Conservation (phyloP, 35 echinoderm and acorn worm genomes). For the Diadema setosum region DNA sequence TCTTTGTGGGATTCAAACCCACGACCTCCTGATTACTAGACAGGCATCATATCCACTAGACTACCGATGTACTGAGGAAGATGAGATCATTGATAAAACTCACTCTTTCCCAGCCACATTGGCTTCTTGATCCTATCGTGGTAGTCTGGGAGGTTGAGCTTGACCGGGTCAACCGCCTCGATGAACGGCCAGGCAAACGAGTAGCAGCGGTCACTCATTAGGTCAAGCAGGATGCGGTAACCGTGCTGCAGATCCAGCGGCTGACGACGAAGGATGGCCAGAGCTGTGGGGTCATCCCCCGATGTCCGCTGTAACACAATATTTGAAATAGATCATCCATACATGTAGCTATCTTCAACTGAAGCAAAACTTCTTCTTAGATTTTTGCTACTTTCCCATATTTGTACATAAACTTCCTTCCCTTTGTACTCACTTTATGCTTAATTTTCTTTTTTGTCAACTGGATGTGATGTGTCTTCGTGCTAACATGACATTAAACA, state of each 20-base stretch:
- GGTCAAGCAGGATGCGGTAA: constrained; percentile 41
- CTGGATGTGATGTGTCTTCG: too few relatives aligned
- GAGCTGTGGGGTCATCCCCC: background rate
- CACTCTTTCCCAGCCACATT: constrained; percentile 76
- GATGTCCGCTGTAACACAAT: background rate
- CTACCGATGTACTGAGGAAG: too few relatives aligned
- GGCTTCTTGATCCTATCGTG: constrained; percentile 65
- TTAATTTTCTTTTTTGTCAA: too few relatives aligned
- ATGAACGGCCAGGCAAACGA: constrained; percentile 68
- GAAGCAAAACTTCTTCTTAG: too few relatives aligned
- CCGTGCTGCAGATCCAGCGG: constrained; percentile 27
- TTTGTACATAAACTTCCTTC: too few relatives aligned
- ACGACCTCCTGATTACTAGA: too few relatives aligned
- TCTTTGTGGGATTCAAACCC: too few relatives aligned
- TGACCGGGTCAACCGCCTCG: constrained; percentile 40
- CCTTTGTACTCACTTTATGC: too few relatives aligned
- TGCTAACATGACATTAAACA: too few relatives aligned
- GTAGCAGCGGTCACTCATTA: constrained; percentile 43
- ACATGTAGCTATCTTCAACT: too few relatives aligned
- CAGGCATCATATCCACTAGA: too few relatives aligned
- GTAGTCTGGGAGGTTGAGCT: constrained; percentile 53
- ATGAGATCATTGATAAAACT: background rate
- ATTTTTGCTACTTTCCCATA: too few relatives aligned
- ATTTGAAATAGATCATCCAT: background rate
- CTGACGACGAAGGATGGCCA: background rate